Base-by-base conservation (phyloP, 2,113 vertebrate species). In the Glaucomys volans region DNA sequence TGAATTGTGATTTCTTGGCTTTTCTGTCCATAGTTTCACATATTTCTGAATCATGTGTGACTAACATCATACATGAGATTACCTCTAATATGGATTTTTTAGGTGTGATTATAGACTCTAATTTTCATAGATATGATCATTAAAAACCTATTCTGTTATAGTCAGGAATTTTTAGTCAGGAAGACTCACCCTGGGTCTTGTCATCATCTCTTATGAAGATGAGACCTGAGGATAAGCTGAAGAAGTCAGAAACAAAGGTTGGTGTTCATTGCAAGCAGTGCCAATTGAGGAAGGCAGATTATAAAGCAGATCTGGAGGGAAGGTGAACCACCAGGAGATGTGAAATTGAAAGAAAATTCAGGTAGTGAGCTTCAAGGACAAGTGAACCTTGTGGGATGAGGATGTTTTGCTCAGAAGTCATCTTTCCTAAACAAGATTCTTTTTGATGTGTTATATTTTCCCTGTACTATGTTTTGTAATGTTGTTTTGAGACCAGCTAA, bases 21-120 rank as follows among this genome's bases (percentile, higher is more conserved):
- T 92, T 93, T 87, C 74, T 80, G n/a, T 92, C 40, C 7, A 0
- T 81, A 40, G 57, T 84, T 20, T 95, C 75, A 84, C 76, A 64
- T 80, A 44, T 92, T 83, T 91, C 37, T 50, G 14, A 59, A 87
- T 95, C 75, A 4, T 88, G 2, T 95, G 28, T 83, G 35, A 83
- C 80, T 42, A 77, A 24, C n/a, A 66, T 24, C 62, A 76, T 32
- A 35, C 9, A 42, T 5, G 4, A 2, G 2, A 24, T 90, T 90
- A 30, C 22, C 81, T 96, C 24, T 37, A 59, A 10, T 35, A 16
- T 62, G 18, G 64, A 42, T 84, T 89, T 81, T 13, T 35, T 75
- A 75, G 94, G 47, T 93, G 74, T 66, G 42, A 64, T 47, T 76
- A 11, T 77, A 74, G 79, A 72, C 24, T 91, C n/a, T 57, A 64